phyloP scores from a whole-genome alignment of 2,797 vertebrate genomes.

The Spinus pinus region DNA sequence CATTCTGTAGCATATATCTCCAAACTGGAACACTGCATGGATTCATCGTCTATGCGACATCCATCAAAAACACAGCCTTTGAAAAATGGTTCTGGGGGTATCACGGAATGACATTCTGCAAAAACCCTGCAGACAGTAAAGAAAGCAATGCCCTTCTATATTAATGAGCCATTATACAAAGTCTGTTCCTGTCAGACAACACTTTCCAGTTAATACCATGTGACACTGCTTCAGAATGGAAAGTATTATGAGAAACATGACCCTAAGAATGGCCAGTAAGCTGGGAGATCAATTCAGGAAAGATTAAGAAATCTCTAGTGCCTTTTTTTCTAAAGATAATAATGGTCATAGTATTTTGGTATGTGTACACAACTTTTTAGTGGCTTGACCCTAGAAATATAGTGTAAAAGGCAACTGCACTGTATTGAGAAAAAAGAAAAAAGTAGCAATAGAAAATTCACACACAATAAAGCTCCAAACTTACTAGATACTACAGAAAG shows the following conservation, averaged over 20 bases:
- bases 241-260: neutral
- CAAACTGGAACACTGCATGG: conserved; percentile 66
- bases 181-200: neutral
- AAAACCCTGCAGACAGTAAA: conserved; percentile 62
- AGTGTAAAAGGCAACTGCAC: neutral
- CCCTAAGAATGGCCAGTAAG: neutral
- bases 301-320: neutral
- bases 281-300: neutral
- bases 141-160: neutral
- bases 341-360: neutral
- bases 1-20: conserved; percentile 76
- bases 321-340: neutral
- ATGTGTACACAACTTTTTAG: neutral
- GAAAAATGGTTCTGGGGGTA: conserved; percentile 66
- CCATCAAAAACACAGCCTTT: conserved; percentile 73
- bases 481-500: neutral
- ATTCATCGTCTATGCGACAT: conserved; percentile 2
- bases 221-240: neutral
- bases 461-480: neutral
- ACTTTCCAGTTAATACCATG: neutral
- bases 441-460: neutral
- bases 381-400: neutral
- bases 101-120: conserved; percentile 36
- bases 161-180: neutral
- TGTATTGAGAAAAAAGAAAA: neutral